phyloP scores from a whole-genome alignment of 1,140 invertebrate genomes.

The Drosophila novamexicana region DNA sequence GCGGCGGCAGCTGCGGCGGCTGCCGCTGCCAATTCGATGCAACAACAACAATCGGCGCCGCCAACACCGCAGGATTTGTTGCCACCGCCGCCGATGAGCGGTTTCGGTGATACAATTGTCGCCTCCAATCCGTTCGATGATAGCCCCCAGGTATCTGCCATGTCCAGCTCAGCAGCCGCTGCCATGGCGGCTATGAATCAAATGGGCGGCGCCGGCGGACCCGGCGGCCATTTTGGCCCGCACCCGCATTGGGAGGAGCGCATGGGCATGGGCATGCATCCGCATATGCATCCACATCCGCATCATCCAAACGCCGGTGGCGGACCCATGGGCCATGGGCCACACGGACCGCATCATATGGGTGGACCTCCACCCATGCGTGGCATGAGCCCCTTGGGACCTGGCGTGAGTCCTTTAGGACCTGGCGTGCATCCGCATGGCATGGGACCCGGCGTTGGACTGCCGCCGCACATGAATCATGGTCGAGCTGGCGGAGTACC shows the following conservation, averaged over 20 bases:
- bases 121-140: slow-evolving; percentile 98
- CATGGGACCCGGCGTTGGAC: slow-evolving; percentile 77
- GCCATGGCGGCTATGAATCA: slow-evolving; percentile 87
- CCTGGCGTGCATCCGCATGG: slow-evolving; percentile 81
- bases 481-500: slow-evolving; percentile 74
- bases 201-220: slow-evolving; percentile 70
- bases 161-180: slow-evolving; percentile 80
- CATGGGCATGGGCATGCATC: slow-evolving; percentile 84
- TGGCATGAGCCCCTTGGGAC: slow-evolving; percentile 89
- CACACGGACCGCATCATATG: slow-evolving; percentile 84
- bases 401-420: slow-evolving; percentile 85
- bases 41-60: slow-evolving; percentile 85
- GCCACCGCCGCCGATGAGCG: slow-evolving; percentile 92
- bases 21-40: slow-evolving; percentile 85
- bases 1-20: slow-evolving; percentile 81
- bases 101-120: slow-evolving; percentile 96
- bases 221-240: slow-evolving; percentile 65
- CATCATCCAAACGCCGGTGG: slow-evolving; percentile 85
- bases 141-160: slow-evolving; percentile 87
- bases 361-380: slow-evolving; percentile 87
- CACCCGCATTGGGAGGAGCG: slow-evolving; percentile 85
- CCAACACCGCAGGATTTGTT: slow-evolving; percentile 90
- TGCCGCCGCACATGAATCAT: slow-evolving; percentile 83
- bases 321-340: slow-evolving; percentile 67
- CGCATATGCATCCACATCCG: slow-evolving; percentile 85